Conservation (phyloP, 2,797 vertebrate genomes). For the Malacoctenus gilli region DNA sequence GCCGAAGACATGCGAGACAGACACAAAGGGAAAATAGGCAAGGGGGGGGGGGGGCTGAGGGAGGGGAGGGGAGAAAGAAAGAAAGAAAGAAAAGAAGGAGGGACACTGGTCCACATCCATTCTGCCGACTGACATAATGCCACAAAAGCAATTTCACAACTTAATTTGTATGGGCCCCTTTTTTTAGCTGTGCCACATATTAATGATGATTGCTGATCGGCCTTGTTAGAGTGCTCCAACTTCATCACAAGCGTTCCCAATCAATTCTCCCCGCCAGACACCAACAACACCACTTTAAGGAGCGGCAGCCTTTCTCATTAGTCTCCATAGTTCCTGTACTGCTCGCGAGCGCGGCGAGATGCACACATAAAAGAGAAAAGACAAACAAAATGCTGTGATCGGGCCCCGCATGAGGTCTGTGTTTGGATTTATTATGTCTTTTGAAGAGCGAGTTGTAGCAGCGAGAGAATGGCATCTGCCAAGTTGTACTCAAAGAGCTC, state of each 20-base stretch:
- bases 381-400: slow-evolving; percentile 27
- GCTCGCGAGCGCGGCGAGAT: slow-evolving; percentile 43
- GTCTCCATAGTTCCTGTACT: slow-evolving; percentile 61
- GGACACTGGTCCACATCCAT: slow-evolving; percentile 56
- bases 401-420: slow-evolving; percentile 31
- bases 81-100: slow-evolving; percentile 15
- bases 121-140: slow-evolving; percentile 60
- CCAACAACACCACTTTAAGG: slow-evolving; percentile 79
- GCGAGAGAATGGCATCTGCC: slow-evolving; percentile 16
- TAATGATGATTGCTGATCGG: slow-evolving; percentile 84
- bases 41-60: slow-evolving; percentile 1
- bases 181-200: slow-evolving; percentile 83
- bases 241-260: slow-evolving; percentile 83
- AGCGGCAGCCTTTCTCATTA: slow-evolving; percentile 73
- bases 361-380: slow-evolving; percentile 29
- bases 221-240: slow-evolving; percentile 78
- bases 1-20: slow-evolving; percentile 31
- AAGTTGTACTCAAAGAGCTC: slow-evolving; percentile 15
- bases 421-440: slow-evolving; percentile 40
- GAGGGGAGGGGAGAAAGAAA: neutral
- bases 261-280: slow-evolving; percentile 81
- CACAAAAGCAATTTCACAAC: slow-evolving; percentile 81
- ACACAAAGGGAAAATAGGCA: slow-evolving; percentile 40
- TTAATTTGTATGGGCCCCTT: slow-evolving; percentile 79
- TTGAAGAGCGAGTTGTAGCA: slow-evolving; percentile 38